Percentiles rank a stretch among this genome's conserved stretches.
Evolutionary conservation across 1,140 invertebrate species (phyloP).

Genomic region (Zaprionus ornatus): DNA sequence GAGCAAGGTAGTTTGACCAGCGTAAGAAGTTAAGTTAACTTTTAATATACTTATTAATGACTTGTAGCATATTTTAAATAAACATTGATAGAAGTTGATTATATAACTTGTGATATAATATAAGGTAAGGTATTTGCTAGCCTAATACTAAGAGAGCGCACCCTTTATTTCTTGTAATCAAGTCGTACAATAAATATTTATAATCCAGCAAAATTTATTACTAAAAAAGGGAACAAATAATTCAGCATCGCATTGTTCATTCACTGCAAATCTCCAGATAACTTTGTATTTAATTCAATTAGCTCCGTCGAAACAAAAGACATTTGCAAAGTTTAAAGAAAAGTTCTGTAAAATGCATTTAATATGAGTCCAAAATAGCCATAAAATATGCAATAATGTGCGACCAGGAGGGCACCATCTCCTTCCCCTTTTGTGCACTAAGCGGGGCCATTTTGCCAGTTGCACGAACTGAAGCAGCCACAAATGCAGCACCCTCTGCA

Average conservation of each 20-base stretch:
- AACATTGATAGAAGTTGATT: too few relatives aligned
- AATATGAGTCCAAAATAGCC: conserved; percentile 62
- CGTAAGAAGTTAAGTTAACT: neutral
- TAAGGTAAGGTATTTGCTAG: neutral
- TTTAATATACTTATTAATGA: neutral
- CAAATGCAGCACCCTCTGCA: conserved; percentile 50
- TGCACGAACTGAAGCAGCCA: conserved; percentile 32
- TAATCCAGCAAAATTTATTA: conserved; percentile 32
- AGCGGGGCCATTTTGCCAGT: conserved; percentile 42
- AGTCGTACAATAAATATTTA: conserved; percentile 58
- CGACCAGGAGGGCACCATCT: neutral
- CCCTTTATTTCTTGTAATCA: neutral
- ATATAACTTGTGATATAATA: neutral
- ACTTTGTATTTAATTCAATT: conserved; percentile 30
- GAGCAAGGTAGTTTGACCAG: neutral
- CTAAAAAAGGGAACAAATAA: conserved; percentile 31
- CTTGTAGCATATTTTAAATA: too few relatives aligned
- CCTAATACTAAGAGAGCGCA: neutral
- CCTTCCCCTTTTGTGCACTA: conserved; percentile 1
- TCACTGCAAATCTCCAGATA: conserved; percentile 63
- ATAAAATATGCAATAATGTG: conserved; percentile 67
- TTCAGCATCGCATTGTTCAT: conserved; percentile 52
- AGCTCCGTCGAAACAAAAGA: conserved; percentile 20
- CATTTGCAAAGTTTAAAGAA: conserved; percentile 50
- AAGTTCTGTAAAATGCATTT: conserved; percentile 51